phyloP scores from a whole-genome alignment of 2,797 vertebrate species.

The Hippoglossus hippoglossus region DNA sequence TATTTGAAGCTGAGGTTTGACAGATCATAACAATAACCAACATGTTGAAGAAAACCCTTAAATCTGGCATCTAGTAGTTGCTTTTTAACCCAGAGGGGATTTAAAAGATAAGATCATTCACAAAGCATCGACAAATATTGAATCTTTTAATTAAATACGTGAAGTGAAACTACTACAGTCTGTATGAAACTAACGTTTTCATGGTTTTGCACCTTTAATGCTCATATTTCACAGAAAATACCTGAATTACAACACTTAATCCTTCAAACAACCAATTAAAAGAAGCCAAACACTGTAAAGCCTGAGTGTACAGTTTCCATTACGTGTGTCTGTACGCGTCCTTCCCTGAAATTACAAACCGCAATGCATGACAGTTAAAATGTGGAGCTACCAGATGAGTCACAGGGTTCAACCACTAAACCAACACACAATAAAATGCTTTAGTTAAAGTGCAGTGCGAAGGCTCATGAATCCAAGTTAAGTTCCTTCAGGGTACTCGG shows the following conservation, averaged over 20 bases:
- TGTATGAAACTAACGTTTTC: too few relatives aligned
- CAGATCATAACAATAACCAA: too few relatives aligned
- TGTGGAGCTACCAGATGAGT: constrained; percentile 2
- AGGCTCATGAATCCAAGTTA: neutral
- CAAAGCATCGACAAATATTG: too few relatives aligned
- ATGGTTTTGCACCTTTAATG: too few relatives aligned
- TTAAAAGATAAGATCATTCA: too few relatives aligned
- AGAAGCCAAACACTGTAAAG: constrained; percentile 17
- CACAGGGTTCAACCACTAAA: neutral
- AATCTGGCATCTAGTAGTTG: too few relatives aligned
- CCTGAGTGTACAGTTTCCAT: constrained; percentile 12
- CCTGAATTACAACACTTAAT: constrained; percentile 26
- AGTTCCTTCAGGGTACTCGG: neutral
- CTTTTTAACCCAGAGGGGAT: too few relatives aligned
- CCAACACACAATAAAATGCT: neutral
- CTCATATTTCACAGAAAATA: neutral
- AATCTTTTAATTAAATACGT: too few relatives aligned
- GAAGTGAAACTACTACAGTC: too few relatives aligned
- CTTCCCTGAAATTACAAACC: constrained; percentile 53
- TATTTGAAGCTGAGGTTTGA: too few relatives aligned
- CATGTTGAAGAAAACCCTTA: too few relatives aligned
- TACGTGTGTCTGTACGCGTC: constrained; percentile 5
- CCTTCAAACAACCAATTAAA: constrained; percentile 28
- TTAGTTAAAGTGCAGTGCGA: neutral
- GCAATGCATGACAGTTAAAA: constrained; percentile 45